A percentile compares a stretch with the other conserved stretches of the same genome.
Evolutionary conservation across 2,797 vertebrate genomes (phyloP).

Genomic region (Hemitrygon akajei): DNA sequence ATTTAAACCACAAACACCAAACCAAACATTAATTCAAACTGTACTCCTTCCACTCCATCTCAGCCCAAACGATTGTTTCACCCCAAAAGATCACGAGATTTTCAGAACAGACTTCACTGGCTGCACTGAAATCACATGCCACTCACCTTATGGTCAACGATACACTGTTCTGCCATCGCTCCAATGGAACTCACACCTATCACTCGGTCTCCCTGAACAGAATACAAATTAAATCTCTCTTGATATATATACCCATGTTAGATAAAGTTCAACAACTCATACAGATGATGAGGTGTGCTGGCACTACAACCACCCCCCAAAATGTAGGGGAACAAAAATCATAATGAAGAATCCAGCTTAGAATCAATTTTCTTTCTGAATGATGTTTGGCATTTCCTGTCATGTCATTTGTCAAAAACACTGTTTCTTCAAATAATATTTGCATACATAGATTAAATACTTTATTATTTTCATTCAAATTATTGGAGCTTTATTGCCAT

Average conservation of each 20-base stretch:
- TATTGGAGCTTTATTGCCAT: neutral
- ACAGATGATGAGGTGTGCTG: neutral
- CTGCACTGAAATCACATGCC: too few species aligned
- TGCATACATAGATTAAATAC: neutral
- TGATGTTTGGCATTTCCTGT: neutral
- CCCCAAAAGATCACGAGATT: neutral
- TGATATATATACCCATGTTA: neutral
- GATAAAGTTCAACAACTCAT: neutral
- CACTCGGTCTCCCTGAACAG: slow-evolving; percentile 39
- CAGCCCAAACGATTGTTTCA: neutral
- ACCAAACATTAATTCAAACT: neutral
- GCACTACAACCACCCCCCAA: neutral
- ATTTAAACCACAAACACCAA: neutral
- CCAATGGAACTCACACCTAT: slow-evolving; percentile 8
- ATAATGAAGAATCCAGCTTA: neutral
- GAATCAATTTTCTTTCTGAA: neutral
- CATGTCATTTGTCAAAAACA: neutral
- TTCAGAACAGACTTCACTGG: neutral
- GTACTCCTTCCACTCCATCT: neutral
- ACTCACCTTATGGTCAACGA: slow-evolving; percentile 38
- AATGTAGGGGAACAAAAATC: too few species aligned
- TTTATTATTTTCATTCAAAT: neutral
- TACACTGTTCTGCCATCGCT: slow-evolving; percentile 39
- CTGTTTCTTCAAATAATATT: neutral
- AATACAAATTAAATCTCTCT: neutral